These are phyloP conservation scores for Gymnogyps californianus DNA, from an alignment of 2,113 vertebrate genomes.

Conservation along the genomic window DNA sequence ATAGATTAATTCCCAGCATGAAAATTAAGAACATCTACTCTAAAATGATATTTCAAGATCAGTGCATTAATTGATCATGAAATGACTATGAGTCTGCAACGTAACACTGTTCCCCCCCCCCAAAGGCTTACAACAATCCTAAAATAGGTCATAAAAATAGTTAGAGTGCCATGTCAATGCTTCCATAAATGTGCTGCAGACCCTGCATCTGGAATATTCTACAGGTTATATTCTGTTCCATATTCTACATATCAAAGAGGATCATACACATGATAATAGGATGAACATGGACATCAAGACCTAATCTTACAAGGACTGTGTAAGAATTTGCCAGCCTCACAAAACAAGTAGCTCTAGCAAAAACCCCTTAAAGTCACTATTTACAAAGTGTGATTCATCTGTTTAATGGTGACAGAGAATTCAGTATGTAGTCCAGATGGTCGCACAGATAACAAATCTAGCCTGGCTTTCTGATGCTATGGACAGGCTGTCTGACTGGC, in stretches of 20 bases:
- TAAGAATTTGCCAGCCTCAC: neutral
- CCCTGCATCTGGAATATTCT: neutral
- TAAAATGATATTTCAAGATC: neutral
- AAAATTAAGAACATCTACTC: neutral
- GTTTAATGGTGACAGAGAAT: slow-evolving; percentile 43
- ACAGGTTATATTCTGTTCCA: neutral
- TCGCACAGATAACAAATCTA: neutral
- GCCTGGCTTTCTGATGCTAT: neutral
- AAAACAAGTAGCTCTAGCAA: neutral
- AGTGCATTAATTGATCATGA: neutral
- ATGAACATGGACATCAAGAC: neutral
- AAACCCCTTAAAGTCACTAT: neutral
- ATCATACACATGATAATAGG: neutral
- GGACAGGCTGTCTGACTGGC: slow-evolving; percentile 12
- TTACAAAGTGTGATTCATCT: slow-evolving; percentile 44
- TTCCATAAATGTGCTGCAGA: neutral
- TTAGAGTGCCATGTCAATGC: neutral
- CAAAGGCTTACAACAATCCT: neutral
- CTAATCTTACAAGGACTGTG: neutral
- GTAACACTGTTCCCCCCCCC: neutral
- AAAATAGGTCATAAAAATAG: neutral
- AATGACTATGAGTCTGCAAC: neutral
- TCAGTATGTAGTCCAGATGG: slow-evolving; percentile 37
- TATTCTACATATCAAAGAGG: neutral
- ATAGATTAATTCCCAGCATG: neutral